phyloP scores from a whole-genome alignment of 35 echinoderm and acorn worm species.

The Patiria miniata region DNA sequence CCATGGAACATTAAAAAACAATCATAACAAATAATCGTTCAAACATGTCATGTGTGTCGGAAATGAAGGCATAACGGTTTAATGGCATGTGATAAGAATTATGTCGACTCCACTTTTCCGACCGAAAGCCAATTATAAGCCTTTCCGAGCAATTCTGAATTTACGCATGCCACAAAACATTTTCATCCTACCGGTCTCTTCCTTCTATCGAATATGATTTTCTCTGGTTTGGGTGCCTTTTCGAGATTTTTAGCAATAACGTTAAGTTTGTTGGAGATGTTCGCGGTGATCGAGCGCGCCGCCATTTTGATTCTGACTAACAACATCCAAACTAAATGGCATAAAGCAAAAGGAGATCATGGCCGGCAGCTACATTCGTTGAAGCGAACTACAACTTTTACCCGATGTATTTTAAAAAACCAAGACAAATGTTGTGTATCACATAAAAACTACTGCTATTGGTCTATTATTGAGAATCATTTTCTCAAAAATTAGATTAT shows the following conservation, averaged over 20 bases:
- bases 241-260: slow-evolving; percentile 39
- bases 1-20: too few species aligned
- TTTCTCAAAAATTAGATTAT: too few species aligned
- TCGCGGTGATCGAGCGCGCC: not conserved
- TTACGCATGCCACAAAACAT: not conserved
- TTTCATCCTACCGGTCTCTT: slow-evolving; percentile 9
- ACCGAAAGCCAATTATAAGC: too few species aligned
- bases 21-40: too few species aligned
- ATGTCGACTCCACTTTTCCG: not conserved
- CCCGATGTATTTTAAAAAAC: too few species aligned
- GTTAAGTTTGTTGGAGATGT: slow-evolving; percentile 46
- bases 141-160: too few species aligned
- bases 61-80: not conserved
- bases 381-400: not conserved
- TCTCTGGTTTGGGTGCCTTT: slow-evolving; percentile 45
- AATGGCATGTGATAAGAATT: not conserved
- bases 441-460: too few species aligned
- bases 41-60: too few species aligned
- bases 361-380: not conserved
- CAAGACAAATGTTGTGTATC: too few species aligned
- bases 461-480: too few species aligned
- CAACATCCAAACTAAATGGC: not conserved
- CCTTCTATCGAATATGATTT: slow-evolving; percentile 26
- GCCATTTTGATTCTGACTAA: slow-evolving; percentile 34
- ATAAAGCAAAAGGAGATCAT: not conserved